These are phyloP conservation scores for Antechinus stuartii DNA, from an alignment of 2,113 vertebrate species.

Conservation along the genomic window DNA sequence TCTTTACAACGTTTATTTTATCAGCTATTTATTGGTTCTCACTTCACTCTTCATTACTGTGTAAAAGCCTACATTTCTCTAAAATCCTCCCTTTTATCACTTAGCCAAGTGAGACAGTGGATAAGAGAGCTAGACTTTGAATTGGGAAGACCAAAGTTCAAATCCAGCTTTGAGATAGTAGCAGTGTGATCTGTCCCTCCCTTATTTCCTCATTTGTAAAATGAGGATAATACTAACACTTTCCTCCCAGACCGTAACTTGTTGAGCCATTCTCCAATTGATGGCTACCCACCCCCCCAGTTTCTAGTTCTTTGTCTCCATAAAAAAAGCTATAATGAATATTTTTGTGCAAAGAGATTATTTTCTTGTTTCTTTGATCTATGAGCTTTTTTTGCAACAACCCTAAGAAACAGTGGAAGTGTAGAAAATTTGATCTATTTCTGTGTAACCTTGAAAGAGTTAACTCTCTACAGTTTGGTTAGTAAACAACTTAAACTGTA, in stretches of 20 bases:
- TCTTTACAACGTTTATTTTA: background rate
- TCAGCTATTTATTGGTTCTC: background rate
- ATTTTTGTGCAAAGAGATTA: background rate
- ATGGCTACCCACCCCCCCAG: background rate
- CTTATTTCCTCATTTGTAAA: background rate
- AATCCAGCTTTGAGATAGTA: background rate
- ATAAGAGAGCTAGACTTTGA: conserved; percentile 10
- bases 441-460: background rate
- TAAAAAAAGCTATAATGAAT: background rate
- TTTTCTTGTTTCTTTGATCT: background rate
- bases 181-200: background rate
- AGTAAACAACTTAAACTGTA: background rate
- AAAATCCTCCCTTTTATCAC: background rate
- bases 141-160: background rate
- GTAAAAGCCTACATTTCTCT: background rate
- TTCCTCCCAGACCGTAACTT: background rate
- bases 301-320: background rate
- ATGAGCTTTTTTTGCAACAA: background rate
- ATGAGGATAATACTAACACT: background rate
- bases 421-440: background rate
- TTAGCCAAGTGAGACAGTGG: background rate
- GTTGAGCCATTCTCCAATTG: background rate
- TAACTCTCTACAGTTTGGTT: background rate
- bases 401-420: background rate
- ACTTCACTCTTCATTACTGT: background rate